A percentile compares a stretch with the other conserved stretches of the same genome.
These are phyloP conservation scores for Mycalesis mineus DNA, from an alignment of 2,888 invertebrate species.

Conservation along the genomic window DNA sequence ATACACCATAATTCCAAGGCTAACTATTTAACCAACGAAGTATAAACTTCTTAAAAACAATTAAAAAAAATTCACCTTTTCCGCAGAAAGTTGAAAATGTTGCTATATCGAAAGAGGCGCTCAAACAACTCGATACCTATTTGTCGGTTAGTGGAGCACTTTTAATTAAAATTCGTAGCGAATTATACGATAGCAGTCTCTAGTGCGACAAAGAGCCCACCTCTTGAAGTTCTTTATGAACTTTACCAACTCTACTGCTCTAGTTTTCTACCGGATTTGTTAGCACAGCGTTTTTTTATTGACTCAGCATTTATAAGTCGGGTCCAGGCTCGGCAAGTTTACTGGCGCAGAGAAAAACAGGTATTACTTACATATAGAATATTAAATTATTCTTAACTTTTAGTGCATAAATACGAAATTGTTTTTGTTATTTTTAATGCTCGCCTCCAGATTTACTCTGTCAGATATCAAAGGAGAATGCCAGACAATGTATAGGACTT, in stretches of 20 bases:
- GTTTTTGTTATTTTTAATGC: too few relatives aligned
- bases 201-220: slow-evolving; percentile 25
- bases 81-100: not conserved
- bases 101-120: not conserved
- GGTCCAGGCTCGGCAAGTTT: not conserved
- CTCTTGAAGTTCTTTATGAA: slow-evolving; percentile 29
- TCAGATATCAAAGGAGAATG: too few relatives aligned
- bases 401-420: too few relatives aligned
- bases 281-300: not conserved
- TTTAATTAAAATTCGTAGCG: slow-evolving; percentile 5
- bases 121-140: not conserved
- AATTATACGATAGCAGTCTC: slow-evolving; percentile 15
- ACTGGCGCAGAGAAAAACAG: not conserved
- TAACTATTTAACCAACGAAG: too few relatives aligned
- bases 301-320: not conserved
- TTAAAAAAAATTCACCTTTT: too few relatives aligned
- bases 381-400: too few relatives aligned
- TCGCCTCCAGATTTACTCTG: too few relatives aligned
- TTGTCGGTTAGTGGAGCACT: not conserved
- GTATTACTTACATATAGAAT: too few relatives aligned
- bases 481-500: too few relatives aligned
- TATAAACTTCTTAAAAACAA: too few relatives aligned
- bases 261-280: not conserved
- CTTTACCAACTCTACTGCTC: slow-evolving; percentile 3
- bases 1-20: too few relatives aligned